Percentiles rank a stretch among this genome's conserved stretches.
Evolutionary conservation across 2,113 vertebrate genomes (phyloP).

Genomic region (Bostrychus sinensis): DNA sequence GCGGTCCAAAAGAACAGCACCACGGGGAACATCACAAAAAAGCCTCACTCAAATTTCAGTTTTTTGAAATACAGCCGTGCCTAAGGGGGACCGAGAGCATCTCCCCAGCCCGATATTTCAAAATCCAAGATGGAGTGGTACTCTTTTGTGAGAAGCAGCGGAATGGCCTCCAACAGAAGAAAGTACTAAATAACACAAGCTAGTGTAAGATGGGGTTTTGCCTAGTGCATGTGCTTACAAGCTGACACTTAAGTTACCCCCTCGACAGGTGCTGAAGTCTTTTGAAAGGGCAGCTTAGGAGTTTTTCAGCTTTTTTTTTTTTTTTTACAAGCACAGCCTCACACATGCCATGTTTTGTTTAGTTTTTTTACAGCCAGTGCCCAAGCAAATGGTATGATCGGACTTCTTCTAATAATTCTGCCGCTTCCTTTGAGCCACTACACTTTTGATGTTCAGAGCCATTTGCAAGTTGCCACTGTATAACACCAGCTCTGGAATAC

Average conservation of each 20-base stretch:
- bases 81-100: conserved; percentile 49
- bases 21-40: conserved; percentile 73
- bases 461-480: neutral
- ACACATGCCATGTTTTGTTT: conserved; percentile 67
- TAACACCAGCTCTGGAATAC: neutral
- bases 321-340: conserved; percentile 63
- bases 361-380: conserved; percentile 62
- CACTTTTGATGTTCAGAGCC: conserved; percentile 2
- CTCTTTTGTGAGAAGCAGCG: conserved; percentile 36
- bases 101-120: conserved; percentile 69
- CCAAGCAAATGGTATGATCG: conserved; percentile 53
- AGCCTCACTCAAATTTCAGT: conserved; percentile 70
- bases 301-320: conserved; percentile 54
- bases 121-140: conserved; percentile 55
- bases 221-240: conserved; percentile 51
- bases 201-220: conserved; percentile 28
- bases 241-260: conserved; percentile 62
- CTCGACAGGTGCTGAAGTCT: conserved; percentile 73
- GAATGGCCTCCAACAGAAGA: conserved; percentile 30
- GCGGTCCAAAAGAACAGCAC: conserved; percentile 77
- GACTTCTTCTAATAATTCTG: conserved; percentile 36
- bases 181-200: conserved; percentile 39
- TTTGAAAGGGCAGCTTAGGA: conserved; percentile 60
- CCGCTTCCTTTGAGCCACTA: conserved; percentile 26
- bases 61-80: conserved; percentile 61